A percentile compares a stretch with the other conserved stretches of the same genome.
Conservation (phyloP, 1,140 invertebrate genomes). For the Coptotermes formosanus region DNA sequence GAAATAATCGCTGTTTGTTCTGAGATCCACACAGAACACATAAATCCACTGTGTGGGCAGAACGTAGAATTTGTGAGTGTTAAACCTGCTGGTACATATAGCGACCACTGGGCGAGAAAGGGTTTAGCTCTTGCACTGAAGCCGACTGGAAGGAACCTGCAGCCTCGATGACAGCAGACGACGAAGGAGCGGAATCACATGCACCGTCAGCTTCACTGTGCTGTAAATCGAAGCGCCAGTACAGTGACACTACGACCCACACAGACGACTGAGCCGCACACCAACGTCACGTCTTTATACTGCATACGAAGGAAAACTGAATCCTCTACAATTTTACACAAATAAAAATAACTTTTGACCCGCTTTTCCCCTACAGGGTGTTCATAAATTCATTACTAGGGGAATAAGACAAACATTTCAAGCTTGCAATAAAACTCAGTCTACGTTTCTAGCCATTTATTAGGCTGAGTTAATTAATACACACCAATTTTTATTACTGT, state of each 20-base stretch:
- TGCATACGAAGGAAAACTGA: not conserved
- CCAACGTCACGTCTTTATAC: not conserved
- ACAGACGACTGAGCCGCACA: not conserved
- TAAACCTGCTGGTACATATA: too few relatives aligned
- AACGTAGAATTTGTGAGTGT: too few relatives aligned
- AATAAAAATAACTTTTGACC: not conserved
- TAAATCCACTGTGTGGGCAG: too few relatives aligned
- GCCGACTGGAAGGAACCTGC: not conserved
- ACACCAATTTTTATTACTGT: too few relatives aligned
- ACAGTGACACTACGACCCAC: not conserved
- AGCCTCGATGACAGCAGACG: not conserved
- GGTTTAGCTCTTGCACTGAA: too few relatives aligned
- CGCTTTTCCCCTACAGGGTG: not conserved
- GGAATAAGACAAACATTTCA: too few relatives aligned
- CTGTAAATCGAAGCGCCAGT: not conserved
- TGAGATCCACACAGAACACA: too few relatives aligned
- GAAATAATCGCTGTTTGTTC: too few relatives aligned
- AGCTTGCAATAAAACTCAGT: too few relatives aligned
- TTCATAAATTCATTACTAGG: not conserved
- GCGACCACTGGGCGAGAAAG: too few relatives aligned
- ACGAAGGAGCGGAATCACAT: not conserved
- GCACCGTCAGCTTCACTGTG: not conserved
- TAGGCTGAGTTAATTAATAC: too few relatives aligned
- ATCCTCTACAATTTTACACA: not conserved
- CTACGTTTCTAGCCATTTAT: too few relatives aligned